These are phyloP conservation scores for Nomada lathburiana DNA, from an alignment of 2,888 invertebrate genomes.

Conservation along the genomic window DNA sequence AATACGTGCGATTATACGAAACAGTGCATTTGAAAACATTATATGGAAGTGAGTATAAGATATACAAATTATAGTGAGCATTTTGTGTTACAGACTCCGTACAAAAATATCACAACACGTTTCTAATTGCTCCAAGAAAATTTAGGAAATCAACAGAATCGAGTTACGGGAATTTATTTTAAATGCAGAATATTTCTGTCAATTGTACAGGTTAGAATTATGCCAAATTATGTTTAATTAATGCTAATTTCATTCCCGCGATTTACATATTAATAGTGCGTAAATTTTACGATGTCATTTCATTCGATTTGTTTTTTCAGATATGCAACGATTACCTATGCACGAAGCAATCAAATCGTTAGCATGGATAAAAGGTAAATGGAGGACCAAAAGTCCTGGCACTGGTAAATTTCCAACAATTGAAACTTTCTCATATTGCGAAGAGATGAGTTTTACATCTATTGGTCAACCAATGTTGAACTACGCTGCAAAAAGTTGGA, in stretches of 20 bases:
- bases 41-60: neutral
- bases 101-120: neutral
- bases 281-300: neutral
- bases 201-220: conserved; percentile 17
- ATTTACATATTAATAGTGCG: neutral
- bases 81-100: neutral
- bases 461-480: conserved; percentile 88
- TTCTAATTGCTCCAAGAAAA: neutral
- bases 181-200: neutral
- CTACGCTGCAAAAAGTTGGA: conserved; percentile 85
- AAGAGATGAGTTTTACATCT: conserved; percentile 86
- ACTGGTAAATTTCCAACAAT: conserved; percentile 87
- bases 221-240: conserved; percentile 8
- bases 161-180: neutral
- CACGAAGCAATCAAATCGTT: conserved; percentile 86
- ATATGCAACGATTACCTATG: conserved; percentile 75
- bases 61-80: neutral
- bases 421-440: conserved; percentile 86
- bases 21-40: neutral
- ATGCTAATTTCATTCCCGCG: neutral
- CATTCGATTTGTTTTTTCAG: neutral
- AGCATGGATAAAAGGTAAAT: conserved; percentile 87
- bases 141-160: neutral
- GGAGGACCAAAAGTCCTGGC: conserved; percentile 85
- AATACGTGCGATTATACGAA: neutral